Evolutionary conservation across 2,888 invertebrate species (phyloP), one percentile per base, ranked within the genome.

Genomic region (Galerucella nymphaeae): DNA sequence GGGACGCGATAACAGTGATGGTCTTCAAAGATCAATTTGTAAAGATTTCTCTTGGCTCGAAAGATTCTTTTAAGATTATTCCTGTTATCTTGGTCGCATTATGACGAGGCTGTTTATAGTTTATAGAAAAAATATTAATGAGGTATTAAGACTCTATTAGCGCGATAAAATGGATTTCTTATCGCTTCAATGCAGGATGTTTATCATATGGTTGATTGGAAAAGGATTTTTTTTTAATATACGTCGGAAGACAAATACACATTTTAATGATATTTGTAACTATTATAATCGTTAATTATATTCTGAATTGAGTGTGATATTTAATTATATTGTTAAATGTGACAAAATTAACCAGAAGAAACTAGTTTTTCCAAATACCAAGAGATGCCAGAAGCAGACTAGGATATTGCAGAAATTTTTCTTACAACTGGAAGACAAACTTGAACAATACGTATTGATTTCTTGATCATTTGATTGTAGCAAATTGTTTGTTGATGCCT

Each of bases 11-110:
- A 65, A 65, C 53, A 53, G 53, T 6, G 53, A 50, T 38, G 38
- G 38, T 18, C 66, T 57, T 41, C 65, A 42, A 66, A 66, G 66
- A 66, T 66, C 66, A 66, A 66, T 66, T 66, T 66, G 66, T 66
- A 66, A 66, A 62, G 66, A 66, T 66, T 66, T 66, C 66, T 55
- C 55, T 57, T 55, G 14, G 20, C 48, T n/a, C 13, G 20, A 48
- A 38, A 66, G 55, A 55, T 38, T 38, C 66, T 66, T 66, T 55
- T 38, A 55, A 66, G 66, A 66, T 66, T 55, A 66, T 57, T 42
- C 14, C 41, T 18, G 66, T 55, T 57, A 66, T 66, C 55, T 57
- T 55, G 18, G 41, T 55, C 55, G 41, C 30, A 41, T 14, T 57
- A 55, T 66, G 66, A 66, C 57, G 50, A 57, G 16, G 66, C 53